Conservation (phyloP, 2,888 invertebrate genomes). For the Rosalia funebris region DNA sequence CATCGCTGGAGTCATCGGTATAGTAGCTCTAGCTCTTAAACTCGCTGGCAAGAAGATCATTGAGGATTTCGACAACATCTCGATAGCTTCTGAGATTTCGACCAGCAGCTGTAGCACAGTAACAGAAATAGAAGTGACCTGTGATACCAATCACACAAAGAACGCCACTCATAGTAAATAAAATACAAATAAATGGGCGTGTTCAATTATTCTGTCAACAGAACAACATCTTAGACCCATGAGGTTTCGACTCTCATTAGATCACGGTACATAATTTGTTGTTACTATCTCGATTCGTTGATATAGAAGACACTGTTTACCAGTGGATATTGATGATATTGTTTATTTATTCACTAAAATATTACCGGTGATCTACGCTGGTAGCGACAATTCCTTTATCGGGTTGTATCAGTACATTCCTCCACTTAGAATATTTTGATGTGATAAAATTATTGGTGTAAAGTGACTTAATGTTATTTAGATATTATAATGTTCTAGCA, state of each 20-base stretch:
- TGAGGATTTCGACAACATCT: constrained; percentile 65
- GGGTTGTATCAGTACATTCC: constrained; percentile 11
- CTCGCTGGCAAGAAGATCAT: constrained; percentile 65
- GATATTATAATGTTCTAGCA: not conserved
- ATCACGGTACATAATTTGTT: not conserved
- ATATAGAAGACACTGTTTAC: too few relatives aligned
- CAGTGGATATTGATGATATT: too few relatives aligned
- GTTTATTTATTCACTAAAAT: too few relatives aligned
- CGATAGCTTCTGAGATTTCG: constrained; percentile 55
- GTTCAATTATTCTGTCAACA: too few relatives aligned
- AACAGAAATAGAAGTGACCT: constrained; percentile 47
- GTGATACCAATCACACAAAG: constrained; percentile 33
- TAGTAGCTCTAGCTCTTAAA: constrained; percentile 69
- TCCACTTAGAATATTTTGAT: constrained; percentile 4
- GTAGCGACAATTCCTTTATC: not conserved
- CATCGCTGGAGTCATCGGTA: constrained; percentile 69
- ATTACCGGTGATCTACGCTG: not conserved
- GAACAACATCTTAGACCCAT: too few relatives aligned
- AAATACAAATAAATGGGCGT: too few relatives aligned
- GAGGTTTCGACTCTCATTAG: too few relatives aligned
- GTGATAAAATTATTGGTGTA: constrained; percentile 21
- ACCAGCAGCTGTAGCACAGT: constrained; percentile 57
- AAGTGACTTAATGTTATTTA: not conserved
- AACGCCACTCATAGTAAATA: constrained; percentile 11
- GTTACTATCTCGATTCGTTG: constrained; percentile 8